Conservation (phyloP, 2,113 vertebrate genomes). For the Sinocyclocheilus maitianheensis region DNA sequence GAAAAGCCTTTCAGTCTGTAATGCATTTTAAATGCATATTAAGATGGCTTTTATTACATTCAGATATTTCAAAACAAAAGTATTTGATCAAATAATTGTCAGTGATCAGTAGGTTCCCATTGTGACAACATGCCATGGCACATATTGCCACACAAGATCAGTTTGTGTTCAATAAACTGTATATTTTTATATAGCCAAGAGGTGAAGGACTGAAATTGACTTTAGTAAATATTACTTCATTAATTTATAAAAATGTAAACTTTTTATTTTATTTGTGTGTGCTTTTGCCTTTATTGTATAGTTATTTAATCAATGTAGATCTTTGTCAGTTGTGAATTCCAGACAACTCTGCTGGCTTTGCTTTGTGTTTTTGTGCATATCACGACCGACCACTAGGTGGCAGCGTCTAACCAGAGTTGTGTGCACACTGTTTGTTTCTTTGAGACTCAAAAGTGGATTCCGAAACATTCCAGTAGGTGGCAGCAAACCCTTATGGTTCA, state of each 20-base stretch:
- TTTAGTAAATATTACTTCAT: too few species aligned
- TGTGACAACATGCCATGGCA: neutral
- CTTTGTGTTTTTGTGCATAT: neutral
- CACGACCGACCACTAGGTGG: conserved; percentile 60
- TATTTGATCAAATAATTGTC: neutral
- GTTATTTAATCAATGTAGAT: neutral
- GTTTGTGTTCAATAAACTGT: neutral
- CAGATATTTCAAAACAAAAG: neutral
- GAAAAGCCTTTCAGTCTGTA: too few species aligned
- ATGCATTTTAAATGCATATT: neutral
- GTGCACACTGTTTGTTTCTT: neutral
- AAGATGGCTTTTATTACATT: neutral
- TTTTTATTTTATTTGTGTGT: neutral
- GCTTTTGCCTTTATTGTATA: neutral
- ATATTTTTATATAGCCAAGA: neutral
- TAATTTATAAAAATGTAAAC: neutral
- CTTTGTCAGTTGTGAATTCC: neutral
- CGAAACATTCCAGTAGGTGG: conserved; percentile 65
- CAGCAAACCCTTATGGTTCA: conserved; percentile 60
- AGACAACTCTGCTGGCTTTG: neutral
- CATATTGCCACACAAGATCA: neutral
- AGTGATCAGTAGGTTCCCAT: neutral
- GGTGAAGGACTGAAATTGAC: neutral
- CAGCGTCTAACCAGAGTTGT: conserved; percentile 58
- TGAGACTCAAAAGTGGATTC: neutral